phyloP scores from a whole-genome alignment of 2,797 vertebrate species.

The Pipistrellus pipistrellus region DNA sequence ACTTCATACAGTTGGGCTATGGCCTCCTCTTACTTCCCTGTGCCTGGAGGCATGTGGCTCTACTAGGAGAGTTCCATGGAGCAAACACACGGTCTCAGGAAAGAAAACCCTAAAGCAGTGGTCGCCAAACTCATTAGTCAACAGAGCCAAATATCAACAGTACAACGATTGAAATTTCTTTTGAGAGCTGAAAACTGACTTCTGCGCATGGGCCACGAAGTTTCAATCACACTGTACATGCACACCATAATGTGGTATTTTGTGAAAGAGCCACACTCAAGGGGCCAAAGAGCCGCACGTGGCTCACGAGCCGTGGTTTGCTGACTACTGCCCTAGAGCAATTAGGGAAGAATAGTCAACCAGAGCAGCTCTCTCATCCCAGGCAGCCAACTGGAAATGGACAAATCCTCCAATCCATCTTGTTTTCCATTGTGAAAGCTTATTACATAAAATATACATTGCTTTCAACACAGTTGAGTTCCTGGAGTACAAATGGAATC shows the following conservation, averaged over 20 bases:
- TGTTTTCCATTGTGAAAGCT: neutral
- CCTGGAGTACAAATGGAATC: slow-evolving; percentile 18
- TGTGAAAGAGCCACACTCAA: too few species aligned
- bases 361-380: neutral
- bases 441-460: neutral
- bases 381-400: neutral
- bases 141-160: too few species aligned
- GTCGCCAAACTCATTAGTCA: too few species aligned
- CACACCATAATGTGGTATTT: too few species aligned
- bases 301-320: too few species aligned
- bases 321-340: neutral
- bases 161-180: too few species aligned
- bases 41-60: neutral
- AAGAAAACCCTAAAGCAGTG: neutral
- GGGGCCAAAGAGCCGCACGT: too few species aligned
- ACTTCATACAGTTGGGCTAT: neutral
- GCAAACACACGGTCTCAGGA: neutral
- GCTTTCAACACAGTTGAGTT: neutral
- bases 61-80: neutral
- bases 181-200: too few species aligned
- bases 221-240: too few species aligned
- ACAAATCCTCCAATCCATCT: neutral
- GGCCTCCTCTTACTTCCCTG: neutral
- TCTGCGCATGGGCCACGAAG: too few species aligned
- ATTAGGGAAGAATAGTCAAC: neutral